Evolutionary conservation across 1,140 invertebrate genomes (phyloP).

Genomic region (Laupala kohalensis): DNA sequence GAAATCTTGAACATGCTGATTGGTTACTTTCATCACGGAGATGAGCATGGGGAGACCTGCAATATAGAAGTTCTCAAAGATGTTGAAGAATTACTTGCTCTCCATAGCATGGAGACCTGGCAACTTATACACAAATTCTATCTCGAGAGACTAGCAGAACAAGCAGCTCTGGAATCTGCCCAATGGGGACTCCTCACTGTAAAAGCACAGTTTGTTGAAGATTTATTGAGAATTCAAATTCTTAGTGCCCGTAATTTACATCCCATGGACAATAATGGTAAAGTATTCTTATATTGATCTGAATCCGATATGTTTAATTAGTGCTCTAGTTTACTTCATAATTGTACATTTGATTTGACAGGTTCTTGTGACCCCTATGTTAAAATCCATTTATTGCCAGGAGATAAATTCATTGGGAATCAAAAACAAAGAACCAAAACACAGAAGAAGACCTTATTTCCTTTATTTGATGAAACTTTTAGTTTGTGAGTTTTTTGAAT

Average conservation of each 20-base stretch:
- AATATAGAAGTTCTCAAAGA: slow-evolving; percentile 32
- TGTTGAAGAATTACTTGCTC: slow-evolving; percentile 53
- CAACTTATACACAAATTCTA: slow-evolving; percentile 72
- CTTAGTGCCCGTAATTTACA: slow-evolving; percentile 80
- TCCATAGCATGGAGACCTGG: slow-evolving; percentile 74
- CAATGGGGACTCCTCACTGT: slow-evolving; percentile 56
- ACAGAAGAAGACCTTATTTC: slow-evolving; percentile 84
- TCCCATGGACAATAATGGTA: slow-evolving; percentile 78
- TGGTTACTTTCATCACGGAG: slow-evolving; percentile 69
- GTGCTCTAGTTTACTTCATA: background rate
- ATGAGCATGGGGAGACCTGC: background rate
- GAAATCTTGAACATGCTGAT: slow-evolving; percentile 72
- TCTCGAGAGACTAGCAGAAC: slow-evolving; percentile 38
- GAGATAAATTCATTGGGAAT: slow-evolving; percentile 62
- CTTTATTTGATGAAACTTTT: slow-evolving; percentile 88
- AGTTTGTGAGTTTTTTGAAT: slow-evolving; percentile 67
- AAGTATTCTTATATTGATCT: slow-evolving; percentile 16
- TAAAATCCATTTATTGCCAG: slow-evolving; percentile 69
- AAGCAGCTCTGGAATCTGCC: slow-evolving; percentile 42
- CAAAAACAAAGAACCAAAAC: slow-evolving; percentile 72
- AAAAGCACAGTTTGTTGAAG: slow-evolving; percentile 48
- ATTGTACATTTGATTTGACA: slow-evolving; percentile 23
- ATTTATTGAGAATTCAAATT: slow-evolving; percentile 55
- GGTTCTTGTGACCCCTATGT: slow-evolving; percentile 82
- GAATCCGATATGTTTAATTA: background rate